Base-by-base conservation (phyloP, 1,140 invertebrate genomes). In the Daktulosphaira vitifoliae region DNA sequence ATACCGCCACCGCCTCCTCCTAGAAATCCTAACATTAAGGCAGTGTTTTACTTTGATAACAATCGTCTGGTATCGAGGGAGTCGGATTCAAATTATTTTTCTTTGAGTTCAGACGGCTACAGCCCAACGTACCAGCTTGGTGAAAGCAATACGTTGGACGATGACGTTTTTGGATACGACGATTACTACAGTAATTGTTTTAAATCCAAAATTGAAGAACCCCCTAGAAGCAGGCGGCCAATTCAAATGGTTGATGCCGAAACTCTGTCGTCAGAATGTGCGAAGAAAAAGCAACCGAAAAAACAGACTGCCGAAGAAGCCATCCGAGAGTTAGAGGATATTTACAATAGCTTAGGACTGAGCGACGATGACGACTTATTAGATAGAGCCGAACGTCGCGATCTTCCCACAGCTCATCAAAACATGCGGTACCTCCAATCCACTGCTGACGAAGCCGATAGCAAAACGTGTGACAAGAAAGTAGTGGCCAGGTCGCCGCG, bases 241-340 rank as follows among this genome's bases (percentile, higher is more conserved):
- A 48, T 48, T 33, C 52, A 53, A 16, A 54, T 66, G 1, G 16
- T 23, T 9, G 49, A 51, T 8, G 44, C 59, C 16, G 51, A 56
- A 18, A 66, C 52, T 0, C n/a, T 53, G 8, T 56, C 44, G 15
- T 26, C 42, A 11, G 42, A 56, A 38, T 66, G 22, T 23, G 25
- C 26, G 16, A 37, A 46, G 15, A 9, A 46, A 3, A n/a, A n/a
- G n/a, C n/a, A 39, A 11, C 65, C 52, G 1, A 56, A 82, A 70
- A 86, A 86, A 1, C 82, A 81, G 18, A 91, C 90, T 74, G 78
- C 91, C 25, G 89, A 92, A 73, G 88, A 92, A 70, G 90, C 89
- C 46, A 76, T 94, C 7, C 84, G 85, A 69, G 91, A 94, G 75
- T 74, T 95, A 29, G 91, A 95, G 77, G 85, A 86, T 15, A 92